A percentile compares a stretch with the other conserved stretches of the same genome.
phyloP scores from a whole-genome alignment of 2,797 vertebrate genomes.

The Leptatherina wallacei region DNA sequence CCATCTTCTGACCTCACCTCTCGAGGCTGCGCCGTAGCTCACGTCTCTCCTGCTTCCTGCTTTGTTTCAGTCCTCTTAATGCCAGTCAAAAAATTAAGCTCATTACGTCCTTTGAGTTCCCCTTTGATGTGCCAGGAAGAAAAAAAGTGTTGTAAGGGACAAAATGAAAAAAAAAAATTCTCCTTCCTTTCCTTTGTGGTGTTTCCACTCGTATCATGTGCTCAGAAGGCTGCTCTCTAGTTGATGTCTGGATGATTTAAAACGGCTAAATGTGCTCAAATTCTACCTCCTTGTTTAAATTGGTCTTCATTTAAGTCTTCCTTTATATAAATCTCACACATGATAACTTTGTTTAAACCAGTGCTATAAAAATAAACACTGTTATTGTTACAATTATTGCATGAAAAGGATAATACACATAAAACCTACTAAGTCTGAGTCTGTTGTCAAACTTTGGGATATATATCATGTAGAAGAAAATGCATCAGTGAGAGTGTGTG shows the following conservation, averaged over 20 bases:
- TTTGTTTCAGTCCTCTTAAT: conserved; percentile 57
- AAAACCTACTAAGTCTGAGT: not conserved
- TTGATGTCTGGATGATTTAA: not conserved
- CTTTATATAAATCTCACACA: conserved; percentile 5
- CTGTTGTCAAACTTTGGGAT: conserved; percentile 8
- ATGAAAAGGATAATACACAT: conserved; percentile 1
- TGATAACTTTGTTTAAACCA: conserved; percentile 8
- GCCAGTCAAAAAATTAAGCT: conserved; percentile 61
- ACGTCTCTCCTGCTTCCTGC: conserved; percentile 48
- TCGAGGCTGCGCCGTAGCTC: conserved; percentile 39
- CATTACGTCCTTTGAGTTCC: conserved; percentile 50
- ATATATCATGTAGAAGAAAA: conserved; percentile 19
- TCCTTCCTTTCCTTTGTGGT: not conserved
- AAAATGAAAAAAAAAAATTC: not conserved
- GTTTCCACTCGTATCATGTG: not conserved
- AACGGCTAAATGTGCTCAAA: not conserved
- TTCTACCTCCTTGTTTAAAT: not conserved
- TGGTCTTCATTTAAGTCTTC: not conserved
- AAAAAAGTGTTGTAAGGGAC: conserved; percentile 39
- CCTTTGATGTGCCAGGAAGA: conserved; percentile 54
- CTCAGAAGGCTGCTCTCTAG: not conserved
- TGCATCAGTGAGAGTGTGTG: conserved; percentile 2
- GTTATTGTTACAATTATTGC: conserved; percentile 1
- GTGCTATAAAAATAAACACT: conserved; percentile 10
- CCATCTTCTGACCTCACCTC: conserved; percentile 43